Conservation (phyloP, 2,113 vertebrate species). For the Nannospalax galili region DNA sequence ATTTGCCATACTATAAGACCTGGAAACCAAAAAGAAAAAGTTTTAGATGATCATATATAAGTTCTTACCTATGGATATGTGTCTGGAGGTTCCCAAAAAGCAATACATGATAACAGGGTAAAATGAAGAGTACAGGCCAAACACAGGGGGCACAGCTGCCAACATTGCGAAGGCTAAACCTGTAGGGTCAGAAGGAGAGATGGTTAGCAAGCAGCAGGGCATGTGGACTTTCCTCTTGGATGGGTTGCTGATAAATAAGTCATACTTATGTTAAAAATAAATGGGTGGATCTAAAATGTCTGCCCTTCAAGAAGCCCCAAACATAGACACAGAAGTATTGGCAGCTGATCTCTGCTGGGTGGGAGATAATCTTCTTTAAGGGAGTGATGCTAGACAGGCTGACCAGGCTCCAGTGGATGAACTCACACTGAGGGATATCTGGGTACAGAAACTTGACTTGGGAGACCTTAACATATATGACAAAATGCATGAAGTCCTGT, state of each 20-base stretch:
- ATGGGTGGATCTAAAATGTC: neutral
- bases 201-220: neutral
- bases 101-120: slow-evolving; percentile 98
- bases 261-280: neutral
- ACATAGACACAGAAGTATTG: no score
- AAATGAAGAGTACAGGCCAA: slow-evolving; percentile 97
- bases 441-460: no score
- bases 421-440: no score
- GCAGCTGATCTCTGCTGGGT: no score
- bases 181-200: slow-evolving; percentile 75
- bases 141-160: slow-evolving; percentile 96
- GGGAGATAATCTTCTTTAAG: no score
- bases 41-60: neutral
- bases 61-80: slow-evolving; percentile 94
- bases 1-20: neutral
- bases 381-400: no score
- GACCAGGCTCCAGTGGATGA: no score
- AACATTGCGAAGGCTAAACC: slow-evolving; percentile 97
- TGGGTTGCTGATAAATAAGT: neutral
- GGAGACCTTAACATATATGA: no score
- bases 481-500: no score
- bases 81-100: slow-evolving; percentile 96
- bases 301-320: no score
- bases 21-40: slow-evolving; percentile 62
- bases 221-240: no score